Base-by-base conservation (phyloP, 2,888 invertebrate species). In the Lysandra bellargus region DNA sequence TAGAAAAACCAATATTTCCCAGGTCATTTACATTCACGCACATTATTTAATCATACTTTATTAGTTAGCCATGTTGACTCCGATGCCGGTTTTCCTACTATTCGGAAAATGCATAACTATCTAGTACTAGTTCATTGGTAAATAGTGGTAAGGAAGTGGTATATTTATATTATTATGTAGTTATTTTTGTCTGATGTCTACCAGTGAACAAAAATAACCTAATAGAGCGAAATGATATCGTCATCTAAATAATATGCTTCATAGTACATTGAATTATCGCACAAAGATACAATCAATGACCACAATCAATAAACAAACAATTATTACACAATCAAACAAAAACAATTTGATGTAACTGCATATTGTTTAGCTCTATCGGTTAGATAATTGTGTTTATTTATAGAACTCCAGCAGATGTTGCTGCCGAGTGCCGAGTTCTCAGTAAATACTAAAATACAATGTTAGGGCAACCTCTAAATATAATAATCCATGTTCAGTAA, bases 401-500 rank as follows among this genome's bases (percentile, higher is more conserved):
- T 74, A 74, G 74, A 74, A 74, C 44, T 37, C 37, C 44, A 44
- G 44, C 74, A 75, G 49, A 75, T 49, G 75, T 74, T 74, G 12
- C 75, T 23, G 23, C 23, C 23, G 23, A 23, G 75, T 1, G 23
- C 44, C 44, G 74, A 44, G 75, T 75, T 44, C 44, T 30, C n/a
- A 75, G 44, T 75, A 49, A 69, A 49, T 23, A 75, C 75, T 75
- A 75, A 75, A 75, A 75, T 75, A 75, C 75, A 75, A 49, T 75
- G 75, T 75, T 75, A 44, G 40, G 49, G 49, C 30, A 44, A 44
- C n/a, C 74, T 74, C 74, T 75, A 44, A 75, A 75, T 75, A 75
- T 75, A 75, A 44, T 75, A 49, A 49, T 49, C 75, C 44, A 75
- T 75, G 44, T 75, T 40, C n/a, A 44, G 40, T 74, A 75, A 49